Base-by-base conservation (phyloP, 2,113 vertebrate genomes). In the Formicarius rufipectus region DNA sequence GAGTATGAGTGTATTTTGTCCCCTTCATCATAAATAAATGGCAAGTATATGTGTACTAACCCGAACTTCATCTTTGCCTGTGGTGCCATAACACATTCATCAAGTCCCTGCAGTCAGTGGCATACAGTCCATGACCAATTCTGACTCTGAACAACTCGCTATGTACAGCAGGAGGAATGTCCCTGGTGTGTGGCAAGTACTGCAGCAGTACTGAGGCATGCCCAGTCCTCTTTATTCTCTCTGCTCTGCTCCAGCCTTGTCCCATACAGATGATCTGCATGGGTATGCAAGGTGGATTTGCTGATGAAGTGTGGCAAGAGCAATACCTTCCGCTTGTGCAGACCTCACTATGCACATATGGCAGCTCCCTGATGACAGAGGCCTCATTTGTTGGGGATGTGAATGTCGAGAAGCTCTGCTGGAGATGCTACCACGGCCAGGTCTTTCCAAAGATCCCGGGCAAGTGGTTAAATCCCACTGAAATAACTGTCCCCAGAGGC, bases 321-420 rank as follows among this genome's bases (percentile, higher is more conserved):
- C 44, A 31, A 14, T 33, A 4, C 55, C 42, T 50, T 31, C 31
- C 1, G 0, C 40, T 22, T 5, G 3, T 4, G 22, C 0, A 0
- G 35, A 49, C 5, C 40, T 39, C 16, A 1, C 21, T 9, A 1
- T 2, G 15, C 7, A 2, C 8, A 3, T 3, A 0, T 3, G 3
- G 40, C 56, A 53, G 52, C 31, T 17, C 28, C 35, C 42, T n/a
- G 27, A 4, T 21, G 33, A 11, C 30, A 23, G 20, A 8, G 6
- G 13, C 8, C 2, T 20, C 39, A 1, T 12, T 52, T 25, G 7
- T 5, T 21, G 37, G 19, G 66, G 20, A 42, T 71, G 17, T 3
- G 28, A 19, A 1, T 21, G 5, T 13, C 1, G 1, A 50, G 62
- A 35, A 72, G 21, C 49, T 84, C 63, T 60, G 25, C n/a, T 80